phyloP scores from a whole-genome alignment of 2,888 invertebrate species.

The Caenorhabditis drosophilae region DNA sequence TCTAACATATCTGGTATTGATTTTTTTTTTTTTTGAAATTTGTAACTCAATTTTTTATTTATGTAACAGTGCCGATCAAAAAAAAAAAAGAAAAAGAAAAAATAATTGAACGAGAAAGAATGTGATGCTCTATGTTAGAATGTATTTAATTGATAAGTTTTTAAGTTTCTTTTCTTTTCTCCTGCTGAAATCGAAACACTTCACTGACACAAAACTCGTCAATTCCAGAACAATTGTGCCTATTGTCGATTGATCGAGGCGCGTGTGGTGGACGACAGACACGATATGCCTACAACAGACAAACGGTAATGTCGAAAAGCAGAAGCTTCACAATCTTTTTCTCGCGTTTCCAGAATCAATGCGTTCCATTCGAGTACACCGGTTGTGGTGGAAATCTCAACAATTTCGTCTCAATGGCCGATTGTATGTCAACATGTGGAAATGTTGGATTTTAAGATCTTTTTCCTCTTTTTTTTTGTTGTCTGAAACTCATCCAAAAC shows the following conservation, averaged over 20 bases:
- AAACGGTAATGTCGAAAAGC: conserved; percentile 62
- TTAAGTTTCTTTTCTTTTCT: background rate
- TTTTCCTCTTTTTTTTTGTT: background rate
- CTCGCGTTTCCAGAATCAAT: conserved; percentile 58
- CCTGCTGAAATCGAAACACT: background rate
- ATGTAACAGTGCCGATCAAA: conserved; percentile 52
- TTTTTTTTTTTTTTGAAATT: background rate
- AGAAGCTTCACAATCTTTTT: background rate
- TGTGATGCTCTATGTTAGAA: background rate
- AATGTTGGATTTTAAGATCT: conserved; percentile 59
- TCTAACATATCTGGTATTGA: background rate
- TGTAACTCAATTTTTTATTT: conserved; percentile 4
- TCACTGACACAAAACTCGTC: background rate
- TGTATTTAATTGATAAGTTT: background rate
- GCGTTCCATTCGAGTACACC: conserved; percentile 67
- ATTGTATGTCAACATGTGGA: conserved; percentile 64
- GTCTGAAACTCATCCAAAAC: conserved; percentile 1
- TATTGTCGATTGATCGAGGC: conserved; percentile 67
- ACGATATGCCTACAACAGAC: conserved; percentile 65
- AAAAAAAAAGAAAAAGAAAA: background rate
- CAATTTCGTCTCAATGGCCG: conserved; percentile 65
- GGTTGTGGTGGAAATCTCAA: conserved; percentile 68
- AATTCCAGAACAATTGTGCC: conserved; percentile 64
- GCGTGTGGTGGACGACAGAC: conserved; percentile 66
- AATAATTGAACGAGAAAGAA: too few species aligned